phyloP scores from a whole-genome alignment of 2,888 invertebrate species.

The Shargacucullia verbasci region DNA sequence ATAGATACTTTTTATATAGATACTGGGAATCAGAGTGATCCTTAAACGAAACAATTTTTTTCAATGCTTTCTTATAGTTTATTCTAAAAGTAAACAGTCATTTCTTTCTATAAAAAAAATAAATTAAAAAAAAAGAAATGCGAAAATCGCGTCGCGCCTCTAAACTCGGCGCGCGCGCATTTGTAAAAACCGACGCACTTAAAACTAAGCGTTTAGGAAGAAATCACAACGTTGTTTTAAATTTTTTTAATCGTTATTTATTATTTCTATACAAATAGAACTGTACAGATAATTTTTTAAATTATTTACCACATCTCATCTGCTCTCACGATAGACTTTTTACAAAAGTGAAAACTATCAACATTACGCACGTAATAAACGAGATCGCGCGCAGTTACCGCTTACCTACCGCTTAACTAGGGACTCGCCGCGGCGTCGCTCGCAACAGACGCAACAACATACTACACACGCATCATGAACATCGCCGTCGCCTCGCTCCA shows the following conservation, averaged over 20 bases:
- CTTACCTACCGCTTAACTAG: conserved; percentile 51
- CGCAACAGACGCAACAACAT: conserved; percentile 24
- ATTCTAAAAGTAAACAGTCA: conserved; percentile 88
- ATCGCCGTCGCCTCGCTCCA: conserved; percentile 3
- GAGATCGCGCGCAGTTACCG: conserved; percentile 77
- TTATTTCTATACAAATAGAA: conserved; percentile 90
- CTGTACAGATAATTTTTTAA: conserved; percentile 90
- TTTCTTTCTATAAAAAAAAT: conserved; percentile 81
- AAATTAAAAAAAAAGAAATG: conserved; percentile 82
- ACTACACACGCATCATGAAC: conserved; percentile 34
- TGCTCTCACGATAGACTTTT: conserved; percentile 88
- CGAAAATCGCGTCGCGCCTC: conserved; percentile 66
- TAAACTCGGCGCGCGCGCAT: conserved; percentile 63
- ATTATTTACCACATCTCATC: conserved; percentile 88
- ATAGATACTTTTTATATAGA: conserved; percentile 21
- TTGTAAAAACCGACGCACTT: conserved; percentile 70
- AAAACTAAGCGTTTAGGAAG: conserved; percentile 79
- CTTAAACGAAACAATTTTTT: conserved; percentile 78
- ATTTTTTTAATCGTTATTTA: conserved; percentile 89
- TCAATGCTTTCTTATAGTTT: conserved; percentile 84
- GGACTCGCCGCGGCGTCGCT: conserved; percentile 47
- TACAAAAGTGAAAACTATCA: conserved; percentile 90
- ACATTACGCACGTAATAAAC: conserved; percentile 85
- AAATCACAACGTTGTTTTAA: conserved; percentile 87
- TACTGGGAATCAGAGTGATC: conserved; percentile 67